Evolutionary conservation across 2,113 vertebrate species (phyloP).

Genomic region (Brienomyrus brachyistius): DNA sequence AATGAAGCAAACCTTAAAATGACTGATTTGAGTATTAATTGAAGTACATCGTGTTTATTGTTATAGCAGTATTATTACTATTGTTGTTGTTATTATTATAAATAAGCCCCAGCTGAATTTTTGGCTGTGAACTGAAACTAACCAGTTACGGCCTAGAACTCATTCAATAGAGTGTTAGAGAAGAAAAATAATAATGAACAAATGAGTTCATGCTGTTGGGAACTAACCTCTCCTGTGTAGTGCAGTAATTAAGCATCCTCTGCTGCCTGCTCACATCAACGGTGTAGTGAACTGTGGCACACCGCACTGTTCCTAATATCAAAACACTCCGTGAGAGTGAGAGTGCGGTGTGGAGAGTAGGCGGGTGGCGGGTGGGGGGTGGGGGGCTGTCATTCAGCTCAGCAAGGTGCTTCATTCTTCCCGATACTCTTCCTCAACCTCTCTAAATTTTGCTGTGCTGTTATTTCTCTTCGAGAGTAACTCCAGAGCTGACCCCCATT

Average conservation of each 20-base stretch:
- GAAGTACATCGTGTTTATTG: background rate
- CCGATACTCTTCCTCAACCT: background rate
- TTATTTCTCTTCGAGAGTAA: background rate
- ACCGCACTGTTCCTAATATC: background rate
- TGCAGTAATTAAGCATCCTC: background rate
- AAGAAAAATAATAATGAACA: background rate
- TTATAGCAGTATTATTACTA: background rate
- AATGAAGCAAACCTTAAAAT: background rate
- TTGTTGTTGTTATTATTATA: background rate
- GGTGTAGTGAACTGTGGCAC: background rate
- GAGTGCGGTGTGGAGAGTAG: background rate
- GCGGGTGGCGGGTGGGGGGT: background rate
- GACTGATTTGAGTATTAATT: background rate
- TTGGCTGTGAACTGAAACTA: background rate
- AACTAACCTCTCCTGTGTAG: background rate
- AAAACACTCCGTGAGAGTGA: background rate
- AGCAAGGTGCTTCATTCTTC: background rate
- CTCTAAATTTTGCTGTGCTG: background rate
- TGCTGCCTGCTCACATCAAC: background rate
- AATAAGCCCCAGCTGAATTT: background rate
- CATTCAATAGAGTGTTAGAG: background rate
- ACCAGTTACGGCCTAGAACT: background rate
- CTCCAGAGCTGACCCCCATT: background rate
- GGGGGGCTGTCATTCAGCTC: background rate
- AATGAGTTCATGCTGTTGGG: background rate